Conservation (phyloP, 2,797 vertebrate species). For the Cryptoprocta ferox region DNA sequence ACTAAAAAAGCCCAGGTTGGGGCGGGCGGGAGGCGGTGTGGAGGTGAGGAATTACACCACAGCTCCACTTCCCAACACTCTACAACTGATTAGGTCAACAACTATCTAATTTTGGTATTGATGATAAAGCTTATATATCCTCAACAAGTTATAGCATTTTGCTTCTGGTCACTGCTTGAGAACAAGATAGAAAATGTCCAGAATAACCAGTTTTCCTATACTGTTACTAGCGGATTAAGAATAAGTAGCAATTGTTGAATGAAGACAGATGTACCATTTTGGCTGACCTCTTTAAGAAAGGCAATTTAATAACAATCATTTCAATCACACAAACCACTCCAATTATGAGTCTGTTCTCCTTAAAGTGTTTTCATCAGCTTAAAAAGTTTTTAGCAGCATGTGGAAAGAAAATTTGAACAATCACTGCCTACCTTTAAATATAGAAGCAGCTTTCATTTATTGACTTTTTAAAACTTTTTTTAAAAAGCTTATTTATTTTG, state of each 20-base stretch:
- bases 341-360: not conserved
- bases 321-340: not conserved
- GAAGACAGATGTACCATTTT: not conserved
- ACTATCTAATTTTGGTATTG: constrained; percentile 26
- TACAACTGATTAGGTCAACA: constrained; percentile 58
- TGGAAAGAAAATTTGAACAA: not conserved
- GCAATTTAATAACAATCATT: not conserved
- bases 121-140: constrained; percentile 69
- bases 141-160: constrained; percentile 8
- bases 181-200: not conserved
- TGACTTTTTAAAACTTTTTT: constrained; percentile 38
- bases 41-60: constrained; percentile 45
- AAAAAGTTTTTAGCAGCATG: not conserved
- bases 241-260: not conserved
- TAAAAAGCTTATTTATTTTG: too few species aligned
- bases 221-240: fast-evolving
- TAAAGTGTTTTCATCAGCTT: constrained; percentile 19
- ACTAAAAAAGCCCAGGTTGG: not conserved
- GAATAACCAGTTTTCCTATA: not conserved
- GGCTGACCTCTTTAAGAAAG: not conserved
- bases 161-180: constrained; percentile 49
- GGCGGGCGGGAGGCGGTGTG: too few species aligned
- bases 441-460: constrained; percentile 60
- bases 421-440: constrained; percentile 69
- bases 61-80: not conserved